Conservation (phyloP, 2,888 invertebrate species). For the Drosophila planitibia region DNA sequence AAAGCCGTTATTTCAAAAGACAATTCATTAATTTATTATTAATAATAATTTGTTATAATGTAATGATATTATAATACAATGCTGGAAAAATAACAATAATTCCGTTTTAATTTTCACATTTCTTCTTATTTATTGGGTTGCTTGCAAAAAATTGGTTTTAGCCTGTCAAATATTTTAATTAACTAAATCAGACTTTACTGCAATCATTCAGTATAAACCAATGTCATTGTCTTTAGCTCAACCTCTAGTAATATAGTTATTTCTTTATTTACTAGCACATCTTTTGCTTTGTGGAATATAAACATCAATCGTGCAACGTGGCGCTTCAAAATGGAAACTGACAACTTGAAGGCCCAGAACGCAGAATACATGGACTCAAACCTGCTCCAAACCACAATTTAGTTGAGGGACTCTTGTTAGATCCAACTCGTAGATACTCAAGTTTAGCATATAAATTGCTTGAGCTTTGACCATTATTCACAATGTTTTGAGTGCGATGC, state of each 20-base stretch:
- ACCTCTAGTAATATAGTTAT: not conserved
- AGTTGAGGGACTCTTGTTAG: not conserved
- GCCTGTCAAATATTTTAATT: not conserved
- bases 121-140: not conserved
- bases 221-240: conserved; percentile 2
- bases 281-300: conserved; percentile 20
- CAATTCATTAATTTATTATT: not conserved
- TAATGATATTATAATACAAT: not conserved
- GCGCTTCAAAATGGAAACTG: conserved; percentile 55
- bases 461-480: conserved; percentile 45
- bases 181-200: not conserved
- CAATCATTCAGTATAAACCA: not conserved
- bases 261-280: conserved; percentile 17
- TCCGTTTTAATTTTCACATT: not conserved
- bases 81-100: not conserved
- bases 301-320: conserved; percentile 34
- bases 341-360: conserved; percentile 26
- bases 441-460: conserved; percentile 42
- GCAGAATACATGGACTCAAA: conserved; percentile 1
- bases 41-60: not conserved
- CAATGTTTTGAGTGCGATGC: conserved; percentile 35
- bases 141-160: not conserved
- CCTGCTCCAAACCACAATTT: conserved; percentile 2
- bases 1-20: not conserved
- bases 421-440: not conserved